Evolutionary conservation across 2,888 invertebrate genomes (phyloP), one percentile per base, ranked within the genome.

Genomic region (Clusia tigrina): DNA sequence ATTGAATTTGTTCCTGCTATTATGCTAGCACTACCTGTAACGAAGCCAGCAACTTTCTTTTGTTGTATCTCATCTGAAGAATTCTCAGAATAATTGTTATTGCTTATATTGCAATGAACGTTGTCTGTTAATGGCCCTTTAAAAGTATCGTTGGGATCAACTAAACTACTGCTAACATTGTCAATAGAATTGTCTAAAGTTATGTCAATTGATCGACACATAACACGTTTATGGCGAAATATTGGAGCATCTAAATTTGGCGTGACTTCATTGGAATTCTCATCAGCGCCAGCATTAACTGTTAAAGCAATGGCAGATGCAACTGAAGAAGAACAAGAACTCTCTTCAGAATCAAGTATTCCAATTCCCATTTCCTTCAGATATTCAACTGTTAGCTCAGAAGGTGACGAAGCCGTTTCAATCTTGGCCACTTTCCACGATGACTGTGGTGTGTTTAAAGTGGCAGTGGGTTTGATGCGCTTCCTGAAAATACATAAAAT

Each of bases 321-420:
- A 0, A 80, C 76, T 17, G 75, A 67, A 5, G 70, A 72, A 1
- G 81, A 82, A 0, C 83, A 84, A 12, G 81, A 81, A 56, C 81
- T 79, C 64, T 85, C 85, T 66, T 86, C 87, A 12, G 86, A 86
- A 58, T 86, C 86, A 55, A 89, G 77, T 83, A 88, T 86, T 22
- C 87, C 86, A 20, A 89, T 86, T 52, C 89, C 89, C 85, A 87
- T 86, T 71, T 89, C 88, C 69, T 86, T 78, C 25, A 82, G 74
- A 51, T 69, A 65, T 57, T 75, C 76, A 61, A 52, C 70, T 2
- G 76, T 73, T 1, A 75, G 69, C 52, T 65, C 69, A 1, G 74
- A 74, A 6, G 74, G 74, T 3, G 74, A 75, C 12, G 76, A 76
- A n/a, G 74, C 63, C 65, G 73, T 68, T 26, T 76, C 74, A 72